Base-by-base conservation (phyloP, 1,140 invertebrate genomes). In the Acyrthosiphon pisum region DNA sequence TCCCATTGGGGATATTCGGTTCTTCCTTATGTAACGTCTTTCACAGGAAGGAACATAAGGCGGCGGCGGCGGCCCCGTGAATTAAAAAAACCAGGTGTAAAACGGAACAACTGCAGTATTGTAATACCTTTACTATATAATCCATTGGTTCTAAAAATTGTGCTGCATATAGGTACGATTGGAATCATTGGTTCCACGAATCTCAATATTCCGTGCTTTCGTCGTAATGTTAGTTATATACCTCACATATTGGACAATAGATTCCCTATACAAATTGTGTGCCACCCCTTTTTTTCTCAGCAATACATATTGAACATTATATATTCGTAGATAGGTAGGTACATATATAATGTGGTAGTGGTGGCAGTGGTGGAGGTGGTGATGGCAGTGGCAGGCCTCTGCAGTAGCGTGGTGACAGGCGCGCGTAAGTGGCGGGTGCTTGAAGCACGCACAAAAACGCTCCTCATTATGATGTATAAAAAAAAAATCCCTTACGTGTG, bases 21-120 rank as follows among this genome's bases (percentile, higher is more conserved):
- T 93, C 76, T 93, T 93, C 91, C 81, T 93, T 93, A 84, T 44
- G 48, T 93, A 93, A 93, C 46, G 91, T 93, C 91, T 93, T 86
- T 93, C 81, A 93, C 91, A 93, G 91, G 91, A 93, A 93, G 81
- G 37, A 93, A 53, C 48, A 93, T 84, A 93, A 68, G 91, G 91
- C 46, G 44, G 26, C 87, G n/a, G 22, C 89, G 91, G 91, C 46
- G 26, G 53, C 53, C 53, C 22, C 23, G 20, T 56, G 35, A 26
- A 90, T 90, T 68, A 44, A 41, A 90, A 76, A 76, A 68, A 90
- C 89, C 91, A 93, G 91, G 91, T 93, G 91, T 93, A 93, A 84
- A 93, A 93, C 91, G 91, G 91, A 93, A 93, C 91, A 86, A 53
- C 48, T 86, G 9, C 23, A 18, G 81, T 50, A 37, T 53, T 76